Evolutionary conservation across 30 jellyfish, hydroid and myxozoan species (phyloP).

Genomic region (Aurelia sp.): DNA sequence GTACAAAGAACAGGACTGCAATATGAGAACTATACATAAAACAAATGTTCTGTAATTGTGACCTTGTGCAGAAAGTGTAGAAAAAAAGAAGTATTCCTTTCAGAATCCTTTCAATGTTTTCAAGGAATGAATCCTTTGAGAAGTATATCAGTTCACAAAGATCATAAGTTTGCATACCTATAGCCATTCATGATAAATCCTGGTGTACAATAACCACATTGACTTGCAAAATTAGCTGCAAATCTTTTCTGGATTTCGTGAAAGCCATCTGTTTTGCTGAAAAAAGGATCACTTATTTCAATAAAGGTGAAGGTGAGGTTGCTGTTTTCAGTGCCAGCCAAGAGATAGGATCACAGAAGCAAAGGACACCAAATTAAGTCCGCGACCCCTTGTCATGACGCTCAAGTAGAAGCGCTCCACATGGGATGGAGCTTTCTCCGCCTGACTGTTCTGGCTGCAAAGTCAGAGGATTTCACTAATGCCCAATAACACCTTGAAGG

Average conservation of each 20-base stretch:
- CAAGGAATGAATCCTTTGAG: background rate
- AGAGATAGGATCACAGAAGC: too few relatives aligned
- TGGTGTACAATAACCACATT: conserved; percentile 77
- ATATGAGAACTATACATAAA: too few relatives aligned
- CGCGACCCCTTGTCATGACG: background rate
- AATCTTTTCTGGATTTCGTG: conserved; percentile 57
- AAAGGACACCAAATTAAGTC: too few relatives aligned
- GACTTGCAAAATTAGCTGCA: conserved; percentile 68
- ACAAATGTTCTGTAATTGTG: too few relatives aligned
- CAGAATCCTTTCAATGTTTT: background rate
- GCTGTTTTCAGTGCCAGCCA: too few relatives aligned
- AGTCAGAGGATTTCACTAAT: too few relatives aligned
- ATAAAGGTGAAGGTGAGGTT: too few relatives aligned
- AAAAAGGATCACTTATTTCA: background rate
- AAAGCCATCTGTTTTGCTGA: conserved; percentile 59
- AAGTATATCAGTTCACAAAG: background rate
- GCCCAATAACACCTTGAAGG: background rate
- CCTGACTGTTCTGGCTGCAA: too few relatives aligned
- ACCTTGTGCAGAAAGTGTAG: too few relatives aligned
- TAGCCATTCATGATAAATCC: conserved; percentile 72
- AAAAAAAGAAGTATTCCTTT: background rate
- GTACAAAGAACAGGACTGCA: too few relatives aligned
- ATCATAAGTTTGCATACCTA: conserved; percentile 25
- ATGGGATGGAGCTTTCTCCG: too few relatives aligned
- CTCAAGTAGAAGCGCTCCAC: too few relatives aligned